Evolutionary conservation across 2,113 vertebrate genomes (phyloP).

Genomic region (Silurus meridionalis): DNA sequence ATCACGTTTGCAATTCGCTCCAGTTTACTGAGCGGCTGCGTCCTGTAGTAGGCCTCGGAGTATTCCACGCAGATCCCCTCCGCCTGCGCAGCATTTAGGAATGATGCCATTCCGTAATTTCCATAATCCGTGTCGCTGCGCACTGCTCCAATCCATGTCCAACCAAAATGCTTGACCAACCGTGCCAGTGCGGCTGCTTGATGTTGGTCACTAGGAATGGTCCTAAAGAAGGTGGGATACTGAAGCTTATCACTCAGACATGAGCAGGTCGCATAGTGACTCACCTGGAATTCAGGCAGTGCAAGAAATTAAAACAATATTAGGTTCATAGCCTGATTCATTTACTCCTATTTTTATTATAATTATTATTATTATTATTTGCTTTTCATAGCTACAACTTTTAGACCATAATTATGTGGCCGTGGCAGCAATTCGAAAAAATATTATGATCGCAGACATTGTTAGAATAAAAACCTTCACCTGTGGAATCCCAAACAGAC

Average conservation of each 20-base stretch:
- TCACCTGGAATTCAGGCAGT: conserved; percentile 60
- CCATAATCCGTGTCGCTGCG: conserved; percentile 73
- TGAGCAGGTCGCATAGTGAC: conserved; percentile 73
- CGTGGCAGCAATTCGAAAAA: not conserved
- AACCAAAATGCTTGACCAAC: conserved; percentile 69
- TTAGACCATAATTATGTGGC: not conserved
- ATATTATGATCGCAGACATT: not conserved
- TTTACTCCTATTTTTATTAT: too few species aligned
- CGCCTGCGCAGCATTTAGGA: conserved; percentile 58
- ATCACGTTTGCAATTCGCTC: conserved; percentile 66
- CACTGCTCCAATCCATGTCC: conserved; percentile 75
- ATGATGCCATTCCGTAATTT: conserved; percentile 69
- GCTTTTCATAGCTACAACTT: not conserved
- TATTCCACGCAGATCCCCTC: conserved; percentile 73
- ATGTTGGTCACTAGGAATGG: conserved; percentile 72
- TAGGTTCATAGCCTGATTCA: not conserved
- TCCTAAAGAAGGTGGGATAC: conserved; percentile 71
- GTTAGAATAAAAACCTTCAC: conserved; percentile 44
- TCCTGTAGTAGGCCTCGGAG: conserved; percentile 61
- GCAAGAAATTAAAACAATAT: not conserved
- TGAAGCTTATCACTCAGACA: conserved; percentile 71
- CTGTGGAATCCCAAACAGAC: conserved; percentile 67
- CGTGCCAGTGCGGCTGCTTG: conserved; percentile 68
- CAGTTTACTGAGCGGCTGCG: conserved; percentile 57
- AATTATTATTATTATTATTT: not conserved